A percentile compares a stretch with the other conserved stretches of the same genome.
Evolutionary conservation across 1,140 invertebrate genomes (phyloP).

Genomic region (Ruditapes philippinarum): DNA sequence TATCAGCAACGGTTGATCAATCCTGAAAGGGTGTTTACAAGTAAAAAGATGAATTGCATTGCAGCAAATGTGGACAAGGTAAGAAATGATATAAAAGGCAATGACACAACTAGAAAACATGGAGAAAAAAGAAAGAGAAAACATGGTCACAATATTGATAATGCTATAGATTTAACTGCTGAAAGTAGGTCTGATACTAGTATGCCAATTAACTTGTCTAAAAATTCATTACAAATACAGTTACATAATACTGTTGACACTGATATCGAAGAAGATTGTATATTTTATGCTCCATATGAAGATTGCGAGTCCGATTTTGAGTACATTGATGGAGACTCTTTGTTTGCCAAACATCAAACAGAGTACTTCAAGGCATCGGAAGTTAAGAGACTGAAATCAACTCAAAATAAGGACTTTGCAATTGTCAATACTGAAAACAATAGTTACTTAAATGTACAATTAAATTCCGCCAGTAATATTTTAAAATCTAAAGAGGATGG

Average conservation of each 20-base stretch:
- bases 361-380: background rate
- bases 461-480: background rate
- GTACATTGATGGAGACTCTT: background rate
- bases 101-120: too few relatives aligned
- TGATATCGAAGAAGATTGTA: background rate
- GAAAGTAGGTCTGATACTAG: background rate
- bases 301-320: background rate
- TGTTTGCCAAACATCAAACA: slow-evolving; percentile 16
- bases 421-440: background rate
- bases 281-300: background rate
- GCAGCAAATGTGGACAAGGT: too few relatives aligned
- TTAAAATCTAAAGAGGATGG: too few relatives aligned
- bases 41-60: too few relatives aligned
- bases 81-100: too few relatives aligned
- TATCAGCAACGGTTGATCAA: too few relatives aligned
- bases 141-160: background rate
- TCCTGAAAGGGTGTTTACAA: too few relatives aligned
- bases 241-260: background rate
- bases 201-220: background rate
- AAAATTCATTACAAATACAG: background rate
- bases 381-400: background rate
- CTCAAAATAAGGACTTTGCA: background rate
- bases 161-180: background rate
- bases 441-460: background rate
- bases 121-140: background rate